Conservation (phyloP, 1,140 invertebrate species). For the Drosophila nebulosa region DNA sequence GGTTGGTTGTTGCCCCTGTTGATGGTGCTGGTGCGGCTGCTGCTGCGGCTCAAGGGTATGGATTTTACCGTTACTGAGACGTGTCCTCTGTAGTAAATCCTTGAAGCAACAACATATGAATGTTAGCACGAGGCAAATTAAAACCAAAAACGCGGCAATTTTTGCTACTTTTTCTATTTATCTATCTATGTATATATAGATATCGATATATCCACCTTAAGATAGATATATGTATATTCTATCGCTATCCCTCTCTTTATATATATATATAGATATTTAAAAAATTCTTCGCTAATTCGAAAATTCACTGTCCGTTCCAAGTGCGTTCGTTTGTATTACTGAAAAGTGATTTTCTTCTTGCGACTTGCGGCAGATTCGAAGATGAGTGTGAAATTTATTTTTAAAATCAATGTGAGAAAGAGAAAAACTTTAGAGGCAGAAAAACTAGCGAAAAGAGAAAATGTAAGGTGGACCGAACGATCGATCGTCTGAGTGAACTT, state of each 20-base stretch:
- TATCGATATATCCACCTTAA: slow-evolving; percentile 9
- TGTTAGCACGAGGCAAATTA: slow-evolving; percentile 35
- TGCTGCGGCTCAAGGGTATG: slow-evolving; percentile 26
- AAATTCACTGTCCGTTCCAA: slow-evolving; percentile 26
- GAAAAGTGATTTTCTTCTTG: slow-evolving; percentile 23
- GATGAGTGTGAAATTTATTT: slow-evolving; percentile 66
- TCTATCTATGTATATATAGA: slow-evolving; percentile 16
- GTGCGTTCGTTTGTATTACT: slow-evolving; percentile 56
- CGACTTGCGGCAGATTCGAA: slow-evolving; percentile 7
- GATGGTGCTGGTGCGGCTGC: slow-evolving; percentile 38
- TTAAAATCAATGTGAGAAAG: slow-evolving; percentile 47
- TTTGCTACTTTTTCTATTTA: slow-evolving; percentile 28
- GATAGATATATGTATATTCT: not conserved
- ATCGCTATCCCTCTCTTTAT: slow-evolving; percentile 2
- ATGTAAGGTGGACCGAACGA: not conserved
- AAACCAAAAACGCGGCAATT: slow-evolving; percentile 47
- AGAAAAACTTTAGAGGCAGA: not conserved
- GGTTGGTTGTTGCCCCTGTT: slow-evolving; percentile 25
- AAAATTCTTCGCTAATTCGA: slow-evolving; percentile 3
- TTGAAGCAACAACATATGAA: slow-evolving; percentile 56
- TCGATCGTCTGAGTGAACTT: not conserved
- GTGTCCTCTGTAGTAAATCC: slow-evolving; percentile 56
- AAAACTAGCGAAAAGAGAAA: slow-evolving; percentile 18
- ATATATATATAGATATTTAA: slow-evolving; percentile 4
- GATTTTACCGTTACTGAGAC: slow-evolving; percentile 31